phyloP scores from a whole-genome alignment of 1,140 invertebrate species.

The Drosophila arawakana region DNA sequence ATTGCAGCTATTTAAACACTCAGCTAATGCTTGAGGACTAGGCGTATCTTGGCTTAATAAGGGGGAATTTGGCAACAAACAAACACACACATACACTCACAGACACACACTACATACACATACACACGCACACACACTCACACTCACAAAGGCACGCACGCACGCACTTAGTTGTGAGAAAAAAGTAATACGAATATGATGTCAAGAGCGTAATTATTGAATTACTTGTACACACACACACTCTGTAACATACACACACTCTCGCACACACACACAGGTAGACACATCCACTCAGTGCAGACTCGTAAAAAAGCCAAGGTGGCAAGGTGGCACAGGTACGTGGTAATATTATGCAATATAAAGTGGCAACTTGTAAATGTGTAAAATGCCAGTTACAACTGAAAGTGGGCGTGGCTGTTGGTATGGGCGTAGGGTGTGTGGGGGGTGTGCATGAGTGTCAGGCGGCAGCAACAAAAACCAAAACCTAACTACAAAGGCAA shows the following conservation, averaged over 20 bases:
- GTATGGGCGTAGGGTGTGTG: background rate
- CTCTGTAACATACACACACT: constrained; percentile 5
- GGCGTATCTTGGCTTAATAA: too few relatives aligned
- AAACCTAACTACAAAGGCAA: constrained; percentile 46
- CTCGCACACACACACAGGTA: constrained; percentile 9
- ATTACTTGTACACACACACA: constrained; percentile 57
- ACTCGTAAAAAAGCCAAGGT: constrained; percentile 53
- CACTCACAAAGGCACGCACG: constrained; percentile 12
- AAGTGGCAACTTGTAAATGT: constrained; percentile 67
- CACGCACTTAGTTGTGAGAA: constrained; percentile 20
- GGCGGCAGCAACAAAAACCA: constrained; percentile 43
- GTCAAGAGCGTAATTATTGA: constrained; percentile 80
- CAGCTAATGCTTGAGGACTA: constrained; percentile 63
- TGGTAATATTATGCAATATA: constrained; percentile 70
- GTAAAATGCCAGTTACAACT: constrained; percentile 65
- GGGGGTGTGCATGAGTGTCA: constrained; percentile 1
- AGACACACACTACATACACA: background rate
- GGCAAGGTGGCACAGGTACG: constrained; percentile 52
- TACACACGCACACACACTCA: constrained; percentile 12
- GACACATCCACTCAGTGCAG: constrained; percentile 32
- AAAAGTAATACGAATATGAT: constrained; percentile 76
- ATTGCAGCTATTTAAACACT: constrained; percentile 3
- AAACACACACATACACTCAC: constrained; percentile 13
- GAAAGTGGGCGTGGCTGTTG: constrained; percentile 15
- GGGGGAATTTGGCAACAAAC: constrained; percentile 11